Conservation (phyloP, 2,888 invertebrate species). For the Brachypalpus laphriformis region DNA sequence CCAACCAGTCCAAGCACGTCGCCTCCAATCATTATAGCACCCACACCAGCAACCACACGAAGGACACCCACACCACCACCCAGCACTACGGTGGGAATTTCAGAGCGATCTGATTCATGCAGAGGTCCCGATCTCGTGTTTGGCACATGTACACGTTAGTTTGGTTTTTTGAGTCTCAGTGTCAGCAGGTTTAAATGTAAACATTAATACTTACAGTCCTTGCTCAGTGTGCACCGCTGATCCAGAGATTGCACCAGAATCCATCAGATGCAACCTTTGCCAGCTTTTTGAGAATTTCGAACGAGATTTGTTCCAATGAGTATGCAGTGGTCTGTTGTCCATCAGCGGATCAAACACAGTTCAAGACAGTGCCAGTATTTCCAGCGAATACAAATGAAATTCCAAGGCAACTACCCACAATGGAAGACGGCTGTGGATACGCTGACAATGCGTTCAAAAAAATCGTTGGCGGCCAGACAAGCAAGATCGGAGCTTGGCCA, state of each 20-base stretch:
- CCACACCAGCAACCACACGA: constrained; percentile 14
- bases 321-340: constrained; percentile 80
- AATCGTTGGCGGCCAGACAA: constrained; percentile 89
- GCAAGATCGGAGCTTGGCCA: constrained; percentile 89
- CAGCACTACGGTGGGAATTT: constrained; percentile 55
- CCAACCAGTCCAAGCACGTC: constrained; percentile 39
- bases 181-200: background rate
- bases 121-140: constrained; percentile 75
- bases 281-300: constrained; percentile 78
- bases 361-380: too few species aligned
- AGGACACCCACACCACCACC: constrained; percentile 44
- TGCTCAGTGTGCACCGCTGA: constrained; percentile 77
- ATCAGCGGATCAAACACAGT: constrained; percentile 24
- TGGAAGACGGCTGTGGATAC: constrained; percentile 86
- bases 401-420: constrained; percentile 78
- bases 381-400: constrained; percentile 68
- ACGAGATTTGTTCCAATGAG: constrained; percentile 76
- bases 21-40: constrained; percentile 28
- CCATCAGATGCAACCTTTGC: constrained; percentile 77
- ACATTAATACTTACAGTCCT: background rate
- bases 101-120: constrained; percentile 72
- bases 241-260: constrained; percentile 75
- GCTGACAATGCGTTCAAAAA: constrained; percentile 80
- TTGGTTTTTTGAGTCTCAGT: background rate
- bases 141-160: constrained; percentile 78